Base-by-base conservation (phyloP, 2,888 invertebrate genomes). In the Macrophya alboannulata region DNA sequence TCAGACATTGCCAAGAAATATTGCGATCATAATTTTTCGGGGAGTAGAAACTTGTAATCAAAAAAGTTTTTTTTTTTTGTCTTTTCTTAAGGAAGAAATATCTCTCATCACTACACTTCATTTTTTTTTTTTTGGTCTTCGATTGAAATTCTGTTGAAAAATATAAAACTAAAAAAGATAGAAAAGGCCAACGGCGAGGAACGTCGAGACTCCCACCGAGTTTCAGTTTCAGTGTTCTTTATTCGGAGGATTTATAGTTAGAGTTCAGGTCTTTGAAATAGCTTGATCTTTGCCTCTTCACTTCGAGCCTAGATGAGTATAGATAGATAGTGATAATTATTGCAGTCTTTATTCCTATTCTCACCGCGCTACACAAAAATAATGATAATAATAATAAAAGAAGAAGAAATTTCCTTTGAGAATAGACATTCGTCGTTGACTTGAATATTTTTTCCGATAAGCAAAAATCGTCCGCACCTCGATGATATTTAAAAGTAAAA, bases 181-280 rank as follows among this genome's bases (percentile, higher is more conserved):
- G 15, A 9, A 37, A 43, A n/a, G 45, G 25, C 81, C 45, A 81
- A 77, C 77, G 45, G 21, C 59, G 62, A 51, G 59, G 21, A 17
- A 25, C n/a, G 12, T 59, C 40, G 37, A 51, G 81, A 62, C 81
- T 81, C 81, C 81, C 81, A 81, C 81, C 37, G 81, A 81, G 81
- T 62, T 51, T 59, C 15, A 81, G 62, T 62, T 51, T 59, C 15
- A 55, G 62, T 10, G 1, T 17, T 43, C 40, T 59, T 62, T 48
- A 48, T 31, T 51, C 10, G 17, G n/a, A 43, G n/a, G 4, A 31
- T 3, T 31, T 31, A 31, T 31, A 31, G 31, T n/a, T n/a, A n/a
- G n/a, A 40, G 43, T n/a, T 1, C 37, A 9, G 45, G 40, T 43
- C 51, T 55, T 25, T 6, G 21, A 76, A 21, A 40, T 48, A 43